A percentile compares a stretch with the other conserved stretches of the same genome.
Conservation (phyloP, 2,797 vertebrate species). For the Siniperca obscura region DNA sequence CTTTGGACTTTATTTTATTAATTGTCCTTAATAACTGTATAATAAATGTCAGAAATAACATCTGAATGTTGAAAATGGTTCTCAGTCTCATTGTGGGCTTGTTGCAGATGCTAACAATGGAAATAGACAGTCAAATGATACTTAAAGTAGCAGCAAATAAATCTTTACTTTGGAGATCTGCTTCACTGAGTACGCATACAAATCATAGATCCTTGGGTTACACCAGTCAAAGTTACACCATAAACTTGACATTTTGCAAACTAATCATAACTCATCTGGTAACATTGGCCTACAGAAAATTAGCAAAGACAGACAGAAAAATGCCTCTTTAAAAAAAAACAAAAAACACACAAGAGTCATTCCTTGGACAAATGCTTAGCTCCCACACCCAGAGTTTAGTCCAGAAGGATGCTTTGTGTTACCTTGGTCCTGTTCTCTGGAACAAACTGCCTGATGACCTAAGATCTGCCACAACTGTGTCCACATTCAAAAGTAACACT, state of each 20-base stretch:
- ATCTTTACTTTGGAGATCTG: neutral
- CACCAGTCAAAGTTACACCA: neutral
- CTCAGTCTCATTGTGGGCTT: neutral
- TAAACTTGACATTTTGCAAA: neutral
- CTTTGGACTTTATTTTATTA: conserved; percentile 21
- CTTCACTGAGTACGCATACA: neutral
- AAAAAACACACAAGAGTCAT: neutral
- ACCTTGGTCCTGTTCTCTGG: neutral
- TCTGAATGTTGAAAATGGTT: neutral
- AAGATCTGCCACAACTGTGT: neutral
- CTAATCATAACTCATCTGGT: neutral
- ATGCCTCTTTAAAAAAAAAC: neutral
- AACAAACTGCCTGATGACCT: neutral
- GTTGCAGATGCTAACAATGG: neutral
- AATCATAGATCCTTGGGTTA: neutral
- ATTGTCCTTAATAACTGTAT: conserved; percentile 9
- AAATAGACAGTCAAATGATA: neutral
- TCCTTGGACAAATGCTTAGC: neutral
- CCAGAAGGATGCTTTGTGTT: neutral
- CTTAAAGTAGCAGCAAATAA: neutral
- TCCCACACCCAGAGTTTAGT: neutral
- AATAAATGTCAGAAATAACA: neutral
- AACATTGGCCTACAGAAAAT: neutral
- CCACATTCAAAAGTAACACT: no score
- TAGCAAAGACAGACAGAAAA: neutral